phyloP scores from a whole-genome alignment of 2,797 vertebrate species.

The Psittacula echo region DNA sequence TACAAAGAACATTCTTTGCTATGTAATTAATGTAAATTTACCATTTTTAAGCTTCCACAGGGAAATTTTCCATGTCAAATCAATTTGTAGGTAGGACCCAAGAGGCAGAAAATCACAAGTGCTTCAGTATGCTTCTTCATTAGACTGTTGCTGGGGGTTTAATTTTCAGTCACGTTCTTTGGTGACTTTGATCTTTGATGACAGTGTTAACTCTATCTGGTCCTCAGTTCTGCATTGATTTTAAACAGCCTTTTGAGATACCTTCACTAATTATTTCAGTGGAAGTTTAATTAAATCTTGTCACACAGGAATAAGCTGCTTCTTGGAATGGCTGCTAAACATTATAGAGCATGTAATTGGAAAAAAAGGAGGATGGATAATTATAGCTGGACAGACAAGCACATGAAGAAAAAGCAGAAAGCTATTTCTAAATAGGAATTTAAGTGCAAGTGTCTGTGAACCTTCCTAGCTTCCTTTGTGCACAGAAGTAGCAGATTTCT shows the following conservation, averaged over 20 bases:
- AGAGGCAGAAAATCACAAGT: conserved; percentile 73
- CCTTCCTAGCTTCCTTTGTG: background rate
- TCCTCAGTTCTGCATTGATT: conserved; percentile 73
- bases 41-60: conserved; percentile 78
- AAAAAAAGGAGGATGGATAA: conserved; percentile 47
- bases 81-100: conserved; percentile 78
- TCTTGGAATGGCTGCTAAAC: conserved; percentile 68
- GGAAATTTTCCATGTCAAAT: conserved; percentile 81
- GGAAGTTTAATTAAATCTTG: conserved; percentile 83
- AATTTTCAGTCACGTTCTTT: conserved; percentile 73
- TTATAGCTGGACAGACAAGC: conserved; percentile 31
- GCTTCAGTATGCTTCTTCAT: conserved; percentile 67
- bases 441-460: background rate
- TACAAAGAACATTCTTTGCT: conserved; percentile 72
- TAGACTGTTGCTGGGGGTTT: conserved; percentile 67
- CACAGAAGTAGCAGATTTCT: background rate
- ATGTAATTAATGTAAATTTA: conserved; percentile 84
- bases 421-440: conserved; percentile 11
- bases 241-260: conserved; percentile 78
- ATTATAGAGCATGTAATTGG: conserved; percentile 44
- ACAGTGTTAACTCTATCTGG: conserved; percentile 83
- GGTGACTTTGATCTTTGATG: conserved; percentile 81
- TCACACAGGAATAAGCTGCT: conserved; percentile 78
- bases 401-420: conserved; percentile 33
- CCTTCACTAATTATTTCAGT: conserved; percentile 82